phyloP scores from a whole-genome alignment of 2,797 vertebrate species.

The Acridotheres tristis region DNA sequence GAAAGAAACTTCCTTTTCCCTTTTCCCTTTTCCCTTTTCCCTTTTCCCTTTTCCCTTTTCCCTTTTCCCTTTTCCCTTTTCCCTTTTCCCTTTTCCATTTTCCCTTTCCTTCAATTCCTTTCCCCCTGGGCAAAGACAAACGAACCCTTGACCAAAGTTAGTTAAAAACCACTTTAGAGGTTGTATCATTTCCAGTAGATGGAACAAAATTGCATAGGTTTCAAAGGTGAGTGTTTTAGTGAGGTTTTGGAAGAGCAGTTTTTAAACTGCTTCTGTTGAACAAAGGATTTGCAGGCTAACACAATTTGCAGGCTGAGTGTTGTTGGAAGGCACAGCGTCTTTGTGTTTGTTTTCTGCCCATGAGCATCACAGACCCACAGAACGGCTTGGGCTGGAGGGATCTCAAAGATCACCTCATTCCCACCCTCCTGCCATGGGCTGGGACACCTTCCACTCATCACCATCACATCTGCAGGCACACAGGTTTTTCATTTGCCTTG shows the following conservation, averaged over 20 bases:
- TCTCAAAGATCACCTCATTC: not conserved
- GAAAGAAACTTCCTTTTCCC: not conserved
- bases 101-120: too few species aligned
- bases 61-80: too few species aligned
- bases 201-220: not conserved
- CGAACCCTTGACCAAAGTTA: not conserved
- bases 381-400: not conserved
- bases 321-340: not conserved
- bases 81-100: too few species aligned
- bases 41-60: too few species aligned
- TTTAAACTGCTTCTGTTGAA: not conserved
- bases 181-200: not conserved
- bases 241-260: not conserved
- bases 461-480: not conserved
- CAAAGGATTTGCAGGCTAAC: not conserved
- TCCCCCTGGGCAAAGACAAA: not conserved
- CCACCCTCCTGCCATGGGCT: not conserved
- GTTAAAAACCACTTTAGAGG: not conserved
- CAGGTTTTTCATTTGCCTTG: not conserved
- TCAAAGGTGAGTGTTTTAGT: not conserved
- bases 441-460: not conserved
- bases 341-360: not conserved
- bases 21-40: too few species aligned
- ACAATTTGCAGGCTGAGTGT: not conserved
- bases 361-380: not conserved